Base-by-base conservation (phyloP, 1,140 invertebrate genomes). In the Drosophila sucinea region DNA sequence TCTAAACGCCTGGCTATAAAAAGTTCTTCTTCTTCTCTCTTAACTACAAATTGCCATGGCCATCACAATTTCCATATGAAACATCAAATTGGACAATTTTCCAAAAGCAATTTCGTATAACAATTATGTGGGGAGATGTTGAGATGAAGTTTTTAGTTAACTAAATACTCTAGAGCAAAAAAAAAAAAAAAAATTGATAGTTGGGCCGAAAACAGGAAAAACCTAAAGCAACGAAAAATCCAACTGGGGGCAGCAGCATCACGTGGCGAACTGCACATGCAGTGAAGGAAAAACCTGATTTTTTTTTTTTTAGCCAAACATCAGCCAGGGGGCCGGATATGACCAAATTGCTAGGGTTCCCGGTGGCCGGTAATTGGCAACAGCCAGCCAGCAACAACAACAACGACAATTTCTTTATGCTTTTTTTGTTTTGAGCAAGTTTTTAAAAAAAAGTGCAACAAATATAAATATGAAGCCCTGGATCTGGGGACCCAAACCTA, bases 341-440 rank as follows among this genome's bases (percentile, higher is more conserved):
- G 73, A 71, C 84, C 81, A 89, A 89, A 89, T 89, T 89, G 84
- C 84, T 89, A 90, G 84, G 84, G 84, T 90, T 83, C 77, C 77
- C 70, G 70, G 71, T 64, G 60, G 73, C 84, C 84, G 80, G 85
- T 89, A 87, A 87, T 87, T 87, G 84, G 84, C 84, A 89, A 87
- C 67, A 70, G 77, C 54, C 70, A 82, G 35, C 17, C 17, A 17
- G 62, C 62, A 71, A 29, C 66, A 73, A 32, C 54, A 69, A 55
- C 51, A 33, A 87, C 83, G 66, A 86, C 79, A 79, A 70, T 78
- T 83, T 83, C 69, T 79, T 79, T 70, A 67, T 66, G 75, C 70
- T 72, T 69, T 51, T 51, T 83, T 69, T 77, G 67, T 62, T 79
- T 82, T 72, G 64, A 67, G 56, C 57, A 70, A 58, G 30, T 54